Base-by-base conservation (phyloP, 2,797 vertebrate genomes). In the Enteromius thamalakanensis region DNA sequence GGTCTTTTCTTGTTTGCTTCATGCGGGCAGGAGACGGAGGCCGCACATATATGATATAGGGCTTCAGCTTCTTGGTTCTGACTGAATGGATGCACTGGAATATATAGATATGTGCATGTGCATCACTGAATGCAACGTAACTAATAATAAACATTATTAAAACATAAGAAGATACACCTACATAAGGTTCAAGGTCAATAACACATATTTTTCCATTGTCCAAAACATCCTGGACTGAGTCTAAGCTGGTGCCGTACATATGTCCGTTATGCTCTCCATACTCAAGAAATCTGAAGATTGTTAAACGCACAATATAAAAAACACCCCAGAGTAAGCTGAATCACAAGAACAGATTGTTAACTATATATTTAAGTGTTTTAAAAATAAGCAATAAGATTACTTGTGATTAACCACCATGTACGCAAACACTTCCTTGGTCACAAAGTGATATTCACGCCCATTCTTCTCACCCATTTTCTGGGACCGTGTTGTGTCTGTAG, bases 1-100 rank as follows among this genome's bases (percentile, higher is more conserved):
- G 93, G n/a, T 95, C 93, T 92, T 90, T 95, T 75, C 96, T 92
- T 3, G 95, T 97, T 40, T 94, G 93, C 71, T 91, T 96, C 94
- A 98, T 96, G 77, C 88, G 91, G 10, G 90, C 94, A 34, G 92
- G 83, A 71, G 90, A 93, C 3, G 97, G 93, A 23, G 96, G 94
- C 87, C 96, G 97, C 91, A 98, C 94, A 87, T 96, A 99, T 91
- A 98, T 95, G 81, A 98, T 89, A 67, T 95, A 98, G n/a, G 96
- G 96, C 89, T 97, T 97, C 87, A 98, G 89, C 72, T 95, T 95
- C 69, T 91, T 93, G 0, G 92, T 97, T 89, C 96, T 91, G 88
- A 96, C 92, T 45, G 91, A 21, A 81, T 91, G 95, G 89, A 98
- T 94, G 85, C 91, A 93, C 97, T 98, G 90, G 49, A 47, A 64